phyloP scores from a whole-genome alignment of 2,888 invertebrate species.

The Creontiades dilutus region DNA sequence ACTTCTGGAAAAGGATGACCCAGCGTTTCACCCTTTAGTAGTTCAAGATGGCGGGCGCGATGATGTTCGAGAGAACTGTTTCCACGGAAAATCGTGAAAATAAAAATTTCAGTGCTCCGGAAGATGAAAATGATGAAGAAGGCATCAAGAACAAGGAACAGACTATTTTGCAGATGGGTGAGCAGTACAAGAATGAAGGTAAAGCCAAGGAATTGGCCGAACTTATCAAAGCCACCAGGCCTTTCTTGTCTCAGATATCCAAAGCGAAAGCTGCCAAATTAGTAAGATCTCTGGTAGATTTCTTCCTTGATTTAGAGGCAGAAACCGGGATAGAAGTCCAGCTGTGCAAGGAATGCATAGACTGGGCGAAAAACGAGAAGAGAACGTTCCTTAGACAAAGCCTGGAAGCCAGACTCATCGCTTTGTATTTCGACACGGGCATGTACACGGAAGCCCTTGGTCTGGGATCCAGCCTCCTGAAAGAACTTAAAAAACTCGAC shows the following conservation, averaged over 20 bases:
- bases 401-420: conserved; percentile 95
- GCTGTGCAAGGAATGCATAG: conserved; percentile 97
- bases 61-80: conserved; percentile 92
- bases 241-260: conserved; percentile 95
- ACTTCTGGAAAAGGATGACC: conserved; percentile 38
- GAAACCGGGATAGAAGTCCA: conserved; percentile 95
- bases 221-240: conserved; percentile 95
- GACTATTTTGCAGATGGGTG: conserved; percentile 94
- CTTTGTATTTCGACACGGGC: conserved; percentile 94
- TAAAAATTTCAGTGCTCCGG: conserved; percentile 80
- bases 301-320: conserved; percentile 97
- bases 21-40: conserved; percentile 59
- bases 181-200: conserved; percentile 94
- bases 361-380: conserved; percentile 99
- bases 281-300: conserved; percentile 96
- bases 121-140: conserved; percentile 88
- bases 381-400: conserved; percentile 98
- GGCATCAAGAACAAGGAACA: conserved; percentile 96
- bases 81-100: conserved; percentile 87
- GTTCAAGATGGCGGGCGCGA: conserved; percentile 90
- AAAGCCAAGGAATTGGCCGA: conserved; percentile 95
- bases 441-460: conserved; percentile 92
- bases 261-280: conserved; percentile 99
- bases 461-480: conserved; percentile 91
- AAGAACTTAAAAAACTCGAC: conserved; percentile 98